These are phyloP conservation scores for Propithecus coquereli DNA, from an alignment of 2,113 vertebrate species.

Conservation along the genomic window DNA sequence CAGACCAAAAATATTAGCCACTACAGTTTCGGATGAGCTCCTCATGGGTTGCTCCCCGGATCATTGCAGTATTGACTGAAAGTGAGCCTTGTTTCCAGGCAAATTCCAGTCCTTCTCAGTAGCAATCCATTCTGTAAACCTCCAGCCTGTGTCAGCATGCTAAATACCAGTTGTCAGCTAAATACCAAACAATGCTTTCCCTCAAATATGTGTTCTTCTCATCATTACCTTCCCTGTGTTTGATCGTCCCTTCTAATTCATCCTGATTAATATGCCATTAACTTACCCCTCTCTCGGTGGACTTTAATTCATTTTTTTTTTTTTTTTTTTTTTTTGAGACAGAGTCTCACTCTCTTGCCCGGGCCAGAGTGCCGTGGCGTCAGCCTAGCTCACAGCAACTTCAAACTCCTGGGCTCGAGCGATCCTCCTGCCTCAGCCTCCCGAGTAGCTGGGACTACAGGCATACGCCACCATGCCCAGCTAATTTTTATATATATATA, in stretches of 20 bases:
- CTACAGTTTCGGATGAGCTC: neutral
- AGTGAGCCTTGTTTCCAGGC: neutral
- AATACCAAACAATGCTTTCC: neutral
- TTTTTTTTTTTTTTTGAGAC: too few relatives aligned
- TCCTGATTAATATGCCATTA: slow-evolving; percentile 41
- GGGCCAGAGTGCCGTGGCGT: too few relatives aligned
- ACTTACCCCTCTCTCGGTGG: neutral
- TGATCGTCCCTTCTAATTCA: neutral
- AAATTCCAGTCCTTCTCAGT: neutral
- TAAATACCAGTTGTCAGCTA: neutral
- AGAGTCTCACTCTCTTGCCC: too few relatives aligned
- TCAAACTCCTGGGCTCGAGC: too few relatives aligned
- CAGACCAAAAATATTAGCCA: neutral
- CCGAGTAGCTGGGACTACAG: too few relatives aligned
- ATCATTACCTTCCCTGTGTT: neutral
- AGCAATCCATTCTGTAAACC: neutral
- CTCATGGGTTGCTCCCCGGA: neutral
- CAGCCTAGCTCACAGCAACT: too few relatives aligned
- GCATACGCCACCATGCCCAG: too few relatives aligned
- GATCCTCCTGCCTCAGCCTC: too few relatives aligned
- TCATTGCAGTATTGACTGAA: neutral
- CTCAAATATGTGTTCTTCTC: neutral
- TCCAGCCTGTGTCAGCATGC: neutral
- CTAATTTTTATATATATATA: too few relatives aligned
- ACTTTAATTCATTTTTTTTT: neutral